A percentile compares a stretch with the other conserved stretches of the same genome.
These are phyloP conservation scores for Triplophysa yarkandensis DNA, from an alignment of 2,797 vertebrate genomes.

Conservation along the genomic window DNA sequence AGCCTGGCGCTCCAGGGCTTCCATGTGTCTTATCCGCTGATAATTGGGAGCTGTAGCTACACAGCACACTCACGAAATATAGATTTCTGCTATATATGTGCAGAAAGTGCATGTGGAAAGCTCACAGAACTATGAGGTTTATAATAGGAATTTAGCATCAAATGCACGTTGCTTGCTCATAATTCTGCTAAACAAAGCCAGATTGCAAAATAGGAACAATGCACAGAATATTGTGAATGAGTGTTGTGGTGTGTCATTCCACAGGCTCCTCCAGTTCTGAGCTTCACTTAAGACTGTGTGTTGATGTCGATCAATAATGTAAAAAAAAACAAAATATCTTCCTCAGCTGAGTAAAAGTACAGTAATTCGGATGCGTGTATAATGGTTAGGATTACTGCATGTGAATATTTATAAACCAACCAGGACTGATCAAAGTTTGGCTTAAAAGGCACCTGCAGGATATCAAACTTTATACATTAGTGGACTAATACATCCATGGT, in stretches of 20 bases:
- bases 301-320: too few relatives aligned
- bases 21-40: constrained; percentile 81
- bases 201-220: constrained; percentile 2
- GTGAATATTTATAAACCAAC: constrained; percentile 11
- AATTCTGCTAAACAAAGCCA: constrained; percentile 29
- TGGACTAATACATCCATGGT: neutral
- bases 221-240: neutral
- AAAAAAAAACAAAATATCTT: too few relatives aligned
- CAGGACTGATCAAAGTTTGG: constrained; percentile 7
- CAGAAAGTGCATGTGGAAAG: constrained; percentile 47
- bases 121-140: constrained; percentile 38
- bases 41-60: constrained; percentile 82
- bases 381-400: neutral
- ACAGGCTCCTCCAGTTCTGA: neutral
- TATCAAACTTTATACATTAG: neutral
- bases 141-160: constrained; percentile 5
- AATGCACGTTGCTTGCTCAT: constrained; percentile 18
- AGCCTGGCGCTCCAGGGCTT: constrained; percentile 78
- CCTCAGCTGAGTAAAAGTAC: too few relatives aligned
- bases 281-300: neutral
- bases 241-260: constrained; percentile 14
- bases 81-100: constrained; percentile 72
- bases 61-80: constrained; percentile 83
- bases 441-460: constrained; percentile 14
- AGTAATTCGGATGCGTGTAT: too few relatives aligned